Percentiles rank a stretch among this genome's conserved stretches.
These are phyloP conservation scores for Myrmecophaga tridactyla DNA, from an alignment of 2,113 vertebrate species.

Conservation along the genomic window DNA sequence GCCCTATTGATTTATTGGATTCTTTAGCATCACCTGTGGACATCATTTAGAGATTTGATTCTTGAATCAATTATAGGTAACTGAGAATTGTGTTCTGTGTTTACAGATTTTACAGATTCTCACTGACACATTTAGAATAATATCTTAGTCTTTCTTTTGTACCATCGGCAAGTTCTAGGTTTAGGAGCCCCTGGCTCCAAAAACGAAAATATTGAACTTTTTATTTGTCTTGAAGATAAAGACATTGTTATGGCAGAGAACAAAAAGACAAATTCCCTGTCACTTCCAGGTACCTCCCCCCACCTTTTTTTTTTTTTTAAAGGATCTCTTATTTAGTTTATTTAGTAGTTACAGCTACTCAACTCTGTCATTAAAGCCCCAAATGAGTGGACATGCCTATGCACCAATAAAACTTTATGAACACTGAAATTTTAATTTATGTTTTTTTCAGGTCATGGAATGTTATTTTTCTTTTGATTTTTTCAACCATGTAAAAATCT, in stretches of 20 bases:
- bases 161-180: conserved; percentile 4
- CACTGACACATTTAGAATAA: background rate
- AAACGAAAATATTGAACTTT: background rate
- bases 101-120: conserved; percentile 30
- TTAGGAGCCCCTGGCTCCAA: background rate
- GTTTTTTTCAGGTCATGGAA: conserved; percentile 18
- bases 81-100: background rate
- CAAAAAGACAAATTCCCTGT: background rate
- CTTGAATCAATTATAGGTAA: conserved; percentile 17
- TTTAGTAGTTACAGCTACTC: background rate
- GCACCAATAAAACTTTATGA: conserved; percentile 41
- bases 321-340: background rate
- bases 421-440: conserved; percentile 18
- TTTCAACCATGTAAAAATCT: conserved; percentile 6
- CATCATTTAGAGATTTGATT: background rate
- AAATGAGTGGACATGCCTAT: conserved; percentile 5
- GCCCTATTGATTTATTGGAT: background rate
- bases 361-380: background rate
- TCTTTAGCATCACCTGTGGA: background rate
- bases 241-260: background rate
- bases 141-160: background rate
- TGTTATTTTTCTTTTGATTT: conserved; percentile 30
- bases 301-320: background rate
- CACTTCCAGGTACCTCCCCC: background rate
- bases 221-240: background rate